Conservation (phyloP, 2,113 vertebrate genomes). For the human (Homo sapiens) region GRCh38 chr13:77890501-77891000, state of each 20-base stretch:
- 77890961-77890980: slow-evolving; percentile 9
- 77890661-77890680: neutral
- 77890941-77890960: neutral
- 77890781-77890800: neutral
- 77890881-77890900: neutral
- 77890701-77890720: neutral
- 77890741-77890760: neutral
- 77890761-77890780: neutral
- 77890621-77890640: neutral
- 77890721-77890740: neutral
- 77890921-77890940: neutral
- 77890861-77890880: neutral
- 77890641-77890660: neutral
- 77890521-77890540: neutral
- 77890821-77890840: neutral
- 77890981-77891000: neutral
- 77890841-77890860: neutral
- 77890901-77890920: neutral
- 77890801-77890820: neutral
- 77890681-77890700: neutral
- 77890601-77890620: neutral
- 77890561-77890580: neutral
- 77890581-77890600: neutral
- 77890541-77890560: neutral
- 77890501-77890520: neutral